Base-by-base conservation (phyloP, 2,888 invertebrate species). In the Tetragnatha montana region DNA sequence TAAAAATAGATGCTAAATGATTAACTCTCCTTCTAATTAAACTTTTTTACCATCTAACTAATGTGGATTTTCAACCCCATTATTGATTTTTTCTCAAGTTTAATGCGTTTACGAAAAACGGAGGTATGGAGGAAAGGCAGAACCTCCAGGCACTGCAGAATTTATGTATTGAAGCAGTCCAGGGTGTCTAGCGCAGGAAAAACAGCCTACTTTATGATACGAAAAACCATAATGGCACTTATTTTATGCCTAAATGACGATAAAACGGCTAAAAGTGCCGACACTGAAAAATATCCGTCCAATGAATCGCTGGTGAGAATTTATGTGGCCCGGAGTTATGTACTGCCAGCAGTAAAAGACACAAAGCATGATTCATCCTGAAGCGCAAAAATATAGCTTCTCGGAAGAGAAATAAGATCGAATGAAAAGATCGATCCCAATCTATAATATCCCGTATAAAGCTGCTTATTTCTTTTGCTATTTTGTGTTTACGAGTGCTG, bases 191-290 rank as follows among this genome's bases (percentile, higher is more conserved):
- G 60, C 14, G 14, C 14, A 60, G 60, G 73, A 78, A 86, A 47
- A 68, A 80, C 47, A 60, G 47, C 68, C 80, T 73, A 86, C 80
- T 78, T 19, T 82, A 73, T 82, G 82, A 73, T 82, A 73, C 71
- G 74, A 82, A 82, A 78, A 82, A 74, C 82, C 81, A 50, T 82
- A 87, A 87, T 81, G 76, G 81, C 76, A 76, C 82, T 87, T 81
- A 87, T 78, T 87, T 81, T 50, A 82, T 50, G 81, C 70, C 47
- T 70, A 76, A 78, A 78, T 51, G 70, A 69, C 81, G 47, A 76
- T 81, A 87, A 87, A 87, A 78, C 69, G 51, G 70, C 76, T 87
- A 68, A 87, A 87, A 76, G 81, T 81, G 74, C 60, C 73, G 82
- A 81, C 79, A 74, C 50, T 81, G 75, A 81, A 87, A 81, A 87